Percentiles rank a stretch among this genome's conserved stretches.
Conservation (phyloP, 1,140 invertebrate species). For the Aphelinus certus region DNA sequence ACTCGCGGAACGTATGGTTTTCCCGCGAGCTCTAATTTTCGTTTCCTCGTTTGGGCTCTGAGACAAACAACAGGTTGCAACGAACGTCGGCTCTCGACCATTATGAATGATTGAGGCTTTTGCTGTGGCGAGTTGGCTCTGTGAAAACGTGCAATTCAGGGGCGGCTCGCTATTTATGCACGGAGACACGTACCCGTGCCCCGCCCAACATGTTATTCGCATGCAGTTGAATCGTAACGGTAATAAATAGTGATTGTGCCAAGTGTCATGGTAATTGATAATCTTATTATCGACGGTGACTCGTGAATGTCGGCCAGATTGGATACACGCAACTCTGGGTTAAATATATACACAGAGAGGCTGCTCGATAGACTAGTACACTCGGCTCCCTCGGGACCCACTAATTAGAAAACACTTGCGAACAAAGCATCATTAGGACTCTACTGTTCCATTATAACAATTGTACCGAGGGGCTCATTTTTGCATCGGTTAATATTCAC, state of each 20-base stretch:
- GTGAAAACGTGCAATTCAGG: too few species aligned
- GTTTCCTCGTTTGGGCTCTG: not conserved
- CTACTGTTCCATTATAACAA: constrained; percentile 22
- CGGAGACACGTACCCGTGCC: too few species aligned
- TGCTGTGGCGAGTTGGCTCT: too few species aligned
- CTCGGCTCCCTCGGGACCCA: constrained; percentile 21
- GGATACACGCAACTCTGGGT: constrained; percentile 45
- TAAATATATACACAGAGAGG: constrained; percentile 42
- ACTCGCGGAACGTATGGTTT: not conserved
- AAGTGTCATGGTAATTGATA: constrained; percentile 46
- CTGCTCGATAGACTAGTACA: constrained; percentile 13
- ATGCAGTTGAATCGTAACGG: constrained; percentile 32
- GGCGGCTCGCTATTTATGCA: too few species aligned
- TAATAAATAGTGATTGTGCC: constrained; percentile 39
- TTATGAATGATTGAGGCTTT: too few species aligned
- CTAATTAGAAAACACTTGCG: constrained; percentile 26
- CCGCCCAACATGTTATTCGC: not conserved
- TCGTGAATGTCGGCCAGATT: constrained; percentile 47
- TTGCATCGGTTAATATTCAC: too few species aligned
- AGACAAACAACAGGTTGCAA: constrained; percentile 1
- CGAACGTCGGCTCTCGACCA: not conserved
- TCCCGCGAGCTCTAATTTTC: constrained; percentile 1
- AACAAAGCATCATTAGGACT: constrained; percentile 24
- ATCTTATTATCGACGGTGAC: constrained; percentile 42
- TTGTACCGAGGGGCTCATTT: too few species aligned